Base-by-base conservation (phyloP, 1,140 invertebrate species). In the Cepaea nemoralis region DNA sequence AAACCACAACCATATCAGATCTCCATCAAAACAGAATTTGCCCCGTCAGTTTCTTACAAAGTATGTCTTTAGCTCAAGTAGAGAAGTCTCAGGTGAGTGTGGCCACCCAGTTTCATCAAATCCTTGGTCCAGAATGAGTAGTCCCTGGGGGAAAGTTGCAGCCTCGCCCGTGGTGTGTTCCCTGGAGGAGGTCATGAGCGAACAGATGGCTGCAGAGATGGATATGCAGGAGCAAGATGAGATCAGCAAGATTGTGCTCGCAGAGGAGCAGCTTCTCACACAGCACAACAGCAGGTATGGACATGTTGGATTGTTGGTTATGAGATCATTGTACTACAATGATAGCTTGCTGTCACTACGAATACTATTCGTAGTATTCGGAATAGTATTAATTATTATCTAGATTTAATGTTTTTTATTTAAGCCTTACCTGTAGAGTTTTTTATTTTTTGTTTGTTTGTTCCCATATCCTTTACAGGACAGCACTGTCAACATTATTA, bases 121-220 rank as follows among this genome's bases (percentile, higher is more conserved):
- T 79, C 66, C 76, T 35, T 42, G 67, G 48, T 31, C 67, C 35
- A 59, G 33, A 42, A 35, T 75, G 70, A 67, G 45, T 48, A 83
- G 59, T 27, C 87, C 87, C 2, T 88, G 87, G 87, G 87, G 87
- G n/a, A 85, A 85, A 59, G 35, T 55, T n/a, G 39, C 77, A 66
- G 48, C 48, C 45, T 10, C 40, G 12, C 37, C 75, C 12, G 35
- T 79, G 24, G 83, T 87, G 0, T 88, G 87, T 77, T 87, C 85
- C 16, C 75, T 89, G 42, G 80, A 86, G 82, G 88, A 89, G 76
- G 88, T 89, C 0, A 89, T 89, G 88, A 88, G 87, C 82, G 88
- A 89, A 84, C 86, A 89, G 77, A 80, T 89, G 31, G 88, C 88
- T n/a, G 55, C 66, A n/a, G 84, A 89, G 40, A 73, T 89, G 19